A percentile compares a stretch with the other conserved stretches of the same genome.
Evolutionary conservation across 1,140 invertebrate genomes (phyloP).

Genomic region (Aporrectodea caliginosa): DNA sequence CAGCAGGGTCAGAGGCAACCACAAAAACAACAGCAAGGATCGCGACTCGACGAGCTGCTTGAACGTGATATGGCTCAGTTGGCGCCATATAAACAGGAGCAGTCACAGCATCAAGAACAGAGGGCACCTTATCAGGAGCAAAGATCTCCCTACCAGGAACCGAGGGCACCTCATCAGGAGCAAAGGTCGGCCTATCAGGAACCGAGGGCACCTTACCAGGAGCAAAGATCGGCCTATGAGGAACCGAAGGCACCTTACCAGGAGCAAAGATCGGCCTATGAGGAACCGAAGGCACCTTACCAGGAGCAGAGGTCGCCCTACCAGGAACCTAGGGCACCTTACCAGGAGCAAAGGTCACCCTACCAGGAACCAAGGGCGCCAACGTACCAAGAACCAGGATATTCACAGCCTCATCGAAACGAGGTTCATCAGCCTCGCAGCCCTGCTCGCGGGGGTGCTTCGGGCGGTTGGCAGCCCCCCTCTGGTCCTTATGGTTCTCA

Average conservation of each 20-base stretch:
- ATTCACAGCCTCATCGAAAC: too few species aligned
- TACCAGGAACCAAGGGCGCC: too few species aligned
- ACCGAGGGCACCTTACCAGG: background rate
- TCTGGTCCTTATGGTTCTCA: too few species aligned
- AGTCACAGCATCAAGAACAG: background rate
- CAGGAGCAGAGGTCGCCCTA: too few species aligned
- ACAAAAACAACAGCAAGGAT: too few species aligned
- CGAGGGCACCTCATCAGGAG: background rate
- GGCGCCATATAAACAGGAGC: conserved; percentile 15
- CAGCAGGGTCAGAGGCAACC: too few species aligned
- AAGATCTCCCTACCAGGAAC: background rate
- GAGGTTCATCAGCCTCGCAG: too few species aligned
- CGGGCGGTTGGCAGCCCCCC: too few species aligned
- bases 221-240: background rate
- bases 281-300: background rate
- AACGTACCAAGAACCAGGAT: too few species aligned
- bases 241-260: background rate
- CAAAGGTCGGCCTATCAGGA: background rate
- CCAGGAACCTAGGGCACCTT: too few species aligned
- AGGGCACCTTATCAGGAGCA: background rate
- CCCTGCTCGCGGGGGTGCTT: too few species aligned
- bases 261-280: background rate
- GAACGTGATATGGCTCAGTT: conserved; percentile 8
- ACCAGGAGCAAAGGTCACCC: too few species aligned
- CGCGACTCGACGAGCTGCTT: conserved; percentile 6